Evolutionary conservation across 2,888 invertebrate species (phyloP).

Genomic region (Agrotis ipsilon): DNA sequence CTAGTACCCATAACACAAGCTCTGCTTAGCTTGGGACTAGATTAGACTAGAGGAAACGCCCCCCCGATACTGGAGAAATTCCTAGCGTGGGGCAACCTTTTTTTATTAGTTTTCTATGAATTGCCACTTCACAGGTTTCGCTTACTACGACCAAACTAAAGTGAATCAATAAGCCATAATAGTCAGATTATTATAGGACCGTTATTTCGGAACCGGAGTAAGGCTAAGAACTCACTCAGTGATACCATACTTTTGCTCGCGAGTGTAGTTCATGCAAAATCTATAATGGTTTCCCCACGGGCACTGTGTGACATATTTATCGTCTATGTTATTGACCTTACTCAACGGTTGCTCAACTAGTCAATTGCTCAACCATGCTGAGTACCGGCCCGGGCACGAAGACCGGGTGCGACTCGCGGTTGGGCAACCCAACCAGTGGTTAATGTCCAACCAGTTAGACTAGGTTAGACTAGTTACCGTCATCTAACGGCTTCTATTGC

Average conservation of each 20-base stretch:
- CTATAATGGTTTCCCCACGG: background rate
- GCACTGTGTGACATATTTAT: background rate
- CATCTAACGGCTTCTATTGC: background rate
- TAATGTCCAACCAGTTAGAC: background rate
- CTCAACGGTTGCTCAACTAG: constrained; percentile 14
- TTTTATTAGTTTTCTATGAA: too few species aligned
- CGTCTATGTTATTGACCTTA: constrained; percentile 35
- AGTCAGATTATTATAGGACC: too few species aligned
- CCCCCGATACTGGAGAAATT: too few species aligned
- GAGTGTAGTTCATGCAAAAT: background rate
- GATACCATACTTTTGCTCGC: too few species aligned
- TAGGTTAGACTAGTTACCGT: constrained; percentile 3
- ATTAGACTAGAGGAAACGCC: too few species aligned
- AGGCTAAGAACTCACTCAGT: too few species aligned
- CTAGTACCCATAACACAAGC: too few species aligned
- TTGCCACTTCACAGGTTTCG: background rate
- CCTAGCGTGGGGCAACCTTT: too few species aligned
- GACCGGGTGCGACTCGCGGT: constrained; percentile 26
- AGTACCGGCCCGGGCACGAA: background rate
- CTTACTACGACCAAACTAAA: background rate
- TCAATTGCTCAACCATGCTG: constrained; percentile 19
- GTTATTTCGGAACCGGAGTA: too few species aligned
- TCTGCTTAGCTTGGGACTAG: too few species aligned
- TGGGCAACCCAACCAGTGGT: constrained; percentile 30
- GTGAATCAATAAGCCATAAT: too few species aligned